A percentile compares a stretch with the other conserved stretches of the same genome.
phyloP scores from a whole-genome alignment of 35 echinoderm and acorn worm species.

The Heliocidaris tuberculata region DNA sequence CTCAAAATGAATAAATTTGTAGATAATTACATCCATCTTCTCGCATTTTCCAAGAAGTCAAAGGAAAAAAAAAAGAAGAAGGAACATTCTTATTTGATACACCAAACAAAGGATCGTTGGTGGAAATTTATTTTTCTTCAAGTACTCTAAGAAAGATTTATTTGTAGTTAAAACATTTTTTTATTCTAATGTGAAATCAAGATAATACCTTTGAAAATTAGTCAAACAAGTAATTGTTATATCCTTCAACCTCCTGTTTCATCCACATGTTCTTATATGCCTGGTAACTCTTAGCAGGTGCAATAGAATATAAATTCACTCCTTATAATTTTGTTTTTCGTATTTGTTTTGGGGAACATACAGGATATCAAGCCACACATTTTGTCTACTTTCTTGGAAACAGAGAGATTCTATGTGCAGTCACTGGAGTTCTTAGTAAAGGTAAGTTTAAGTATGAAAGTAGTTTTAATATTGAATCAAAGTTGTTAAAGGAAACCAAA shows the following conservation, averaged over 20 bases:
- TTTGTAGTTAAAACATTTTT: neutral
- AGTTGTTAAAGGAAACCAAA: too few relatives aligned
- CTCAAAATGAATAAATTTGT: too few relatives aligned
- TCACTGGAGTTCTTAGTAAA: slow-evolving; percentile 83
- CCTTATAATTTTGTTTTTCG: neutral
- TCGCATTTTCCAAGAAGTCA: neutral
- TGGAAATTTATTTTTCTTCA: neutral
- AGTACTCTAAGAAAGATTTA: neutral
- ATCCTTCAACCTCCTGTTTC: neutral
- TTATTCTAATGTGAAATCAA: neutral
- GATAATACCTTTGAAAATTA: neutral
- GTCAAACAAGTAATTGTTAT: neutral
- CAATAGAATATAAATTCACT: neutral
- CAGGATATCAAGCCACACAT: slow-evolving; percentile 87
- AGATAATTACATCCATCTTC: too few relatives aligned
- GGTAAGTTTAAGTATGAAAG: slow-evolving; percentile 50
- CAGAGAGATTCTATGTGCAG: slow-evolving; percentile 83
- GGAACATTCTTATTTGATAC: neutral
- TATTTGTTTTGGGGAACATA: slow-evolving; percentile 26
- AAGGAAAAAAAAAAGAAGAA: neutral
- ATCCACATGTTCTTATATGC: neutral
- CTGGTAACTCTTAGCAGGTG: too few relatives aligned
- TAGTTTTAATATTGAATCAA: too few relatives aligned
- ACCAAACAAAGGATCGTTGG: neutral
- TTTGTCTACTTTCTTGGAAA: slow-evolving; percentile 79